A percentile compares a stretch with the other conserved stretches of the same genome.
These are phyloP conservation scores for Girardia tigrina DNA, from an alignment of 2,888 invertebrate genomes.

Conservation along the genomic window DNA sequence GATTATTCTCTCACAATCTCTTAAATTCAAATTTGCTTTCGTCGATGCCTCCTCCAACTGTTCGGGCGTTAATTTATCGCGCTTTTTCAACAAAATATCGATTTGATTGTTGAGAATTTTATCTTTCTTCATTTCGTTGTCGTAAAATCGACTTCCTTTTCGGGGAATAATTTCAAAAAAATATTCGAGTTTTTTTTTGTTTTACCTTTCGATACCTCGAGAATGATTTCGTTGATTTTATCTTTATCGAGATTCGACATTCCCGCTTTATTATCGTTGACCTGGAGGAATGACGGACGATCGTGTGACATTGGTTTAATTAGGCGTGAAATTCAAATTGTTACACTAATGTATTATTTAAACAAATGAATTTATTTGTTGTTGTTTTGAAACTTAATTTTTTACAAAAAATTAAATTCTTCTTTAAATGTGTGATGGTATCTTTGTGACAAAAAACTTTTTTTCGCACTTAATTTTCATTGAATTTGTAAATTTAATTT, in stretches of 20 bases:
- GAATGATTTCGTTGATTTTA: background rate
- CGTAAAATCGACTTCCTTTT: background rate
- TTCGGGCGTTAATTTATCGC: background rate
- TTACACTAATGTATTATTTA: too few species aligned
- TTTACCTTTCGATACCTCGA: background rate
- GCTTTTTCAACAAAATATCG: background rate
- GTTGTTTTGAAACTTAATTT: too few species aligned
- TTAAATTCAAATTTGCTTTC: background rate
- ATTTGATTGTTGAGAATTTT: background rate
- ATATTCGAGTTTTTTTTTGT: background rate
- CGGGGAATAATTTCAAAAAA: too few species aligned
- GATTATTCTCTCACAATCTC: background rate
- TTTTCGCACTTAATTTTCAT: too few species aligned
- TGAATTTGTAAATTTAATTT: too few species aligned
- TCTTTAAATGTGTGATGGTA: too few species aligned
- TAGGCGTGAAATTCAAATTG: too few species aligned
- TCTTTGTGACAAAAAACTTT: too few species aligned
- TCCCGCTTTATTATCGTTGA: constrained; percentile 1
- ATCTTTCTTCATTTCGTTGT: background rate
- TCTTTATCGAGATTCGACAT: background rate
- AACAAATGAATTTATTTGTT: too few species aligned
- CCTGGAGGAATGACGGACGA: background rate
- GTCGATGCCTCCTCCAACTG: too few species aligned
- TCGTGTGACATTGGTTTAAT: background rate
- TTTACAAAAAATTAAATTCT: too few species aligned